These are phyloP conservation scores for Ennomos fuscantarius DNA, from an alignment of 2,888 invertebrate genomes.

Conservation along the genomic window DNA sequence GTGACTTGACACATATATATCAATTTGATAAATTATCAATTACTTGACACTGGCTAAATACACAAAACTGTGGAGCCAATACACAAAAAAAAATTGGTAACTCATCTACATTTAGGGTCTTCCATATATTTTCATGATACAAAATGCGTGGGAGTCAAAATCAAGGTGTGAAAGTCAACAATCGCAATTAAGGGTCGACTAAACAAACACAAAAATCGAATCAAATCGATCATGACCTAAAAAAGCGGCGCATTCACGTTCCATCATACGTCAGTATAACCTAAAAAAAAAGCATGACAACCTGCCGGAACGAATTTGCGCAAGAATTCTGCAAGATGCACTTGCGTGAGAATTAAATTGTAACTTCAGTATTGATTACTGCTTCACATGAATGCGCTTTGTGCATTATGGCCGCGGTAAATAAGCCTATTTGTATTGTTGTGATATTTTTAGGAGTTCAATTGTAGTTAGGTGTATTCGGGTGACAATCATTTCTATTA, in stretches of 20 bases:
- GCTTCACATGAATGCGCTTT: conserved; percentile 68
- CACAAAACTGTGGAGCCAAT: too few relatives aligned
- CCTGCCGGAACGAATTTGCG: conserved; percentile 67
- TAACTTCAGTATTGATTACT: conserved; percentile 36
- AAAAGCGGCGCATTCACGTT: conserved; percentile 48
- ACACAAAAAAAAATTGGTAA: background rate
- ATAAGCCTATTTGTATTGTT: conserved; percentile 78
- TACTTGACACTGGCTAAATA: too few relatives aligned
- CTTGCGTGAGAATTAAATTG: conserved; percentile 66
- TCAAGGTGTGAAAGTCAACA: conserved; percentile 56
- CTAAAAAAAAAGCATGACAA: conserved; percentile 36
- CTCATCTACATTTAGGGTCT: background rate
- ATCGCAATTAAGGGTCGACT: conserved; percentile 53
- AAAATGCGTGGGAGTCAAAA: conserved; percentile 66
- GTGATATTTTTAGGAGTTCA: conserved; percentile 52
- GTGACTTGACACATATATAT: too few relatives aligned
- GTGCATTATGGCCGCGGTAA: conserved; percentile 75
- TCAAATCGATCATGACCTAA: conserved; percentile 76
- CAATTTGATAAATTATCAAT: too few relatives aligned
- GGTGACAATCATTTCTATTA: conserved; percentile 42
- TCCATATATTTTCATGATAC: conserved; percentile 1
- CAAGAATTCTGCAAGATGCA: conserved; percentile 49
- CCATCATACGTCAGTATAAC: conserved; percentile 45
- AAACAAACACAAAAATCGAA: conserved; percentile 75
- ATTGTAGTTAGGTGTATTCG: conserved; percentile 43